These are phyloP conservation scores for Cynocephalus volans DNA, from an alignment of 2,113 vertebrate genomes.

Conservation along the genomic window DNA sequence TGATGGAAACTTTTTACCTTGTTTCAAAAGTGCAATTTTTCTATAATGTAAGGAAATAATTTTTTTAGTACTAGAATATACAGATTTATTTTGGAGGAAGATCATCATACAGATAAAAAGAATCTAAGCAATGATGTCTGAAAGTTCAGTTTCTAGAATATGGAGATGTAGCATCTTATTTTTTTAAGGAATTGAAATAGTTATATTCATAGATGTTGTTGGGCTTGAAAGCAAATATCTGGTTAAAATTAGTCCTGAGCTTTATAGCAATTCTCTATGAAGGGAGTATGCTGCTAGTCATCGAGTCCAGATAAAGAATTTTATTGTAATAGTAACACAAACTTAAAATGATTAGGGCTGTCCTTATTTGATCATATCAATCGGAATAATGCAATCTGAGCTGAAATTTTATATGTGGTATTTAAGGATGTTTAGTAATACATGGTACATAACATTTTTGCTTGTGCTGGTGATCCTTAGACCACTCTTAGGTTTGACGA, in stretches of 20 bases:
- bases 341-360: neutral
- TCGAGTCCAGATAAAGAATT: neutral
- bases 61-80: neutral
- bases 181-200: neutral
- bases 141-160: neutral
- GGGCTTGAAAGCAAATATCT: neutral
- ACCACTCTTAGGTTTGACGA: no score
- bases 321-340: neutral
- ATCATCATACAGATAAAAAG: neutral
- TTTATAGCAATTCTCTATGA: neutral
- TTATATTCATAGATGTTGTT: neutral
- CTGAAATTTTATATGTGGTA: neutral
- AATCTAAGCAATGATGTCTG: neutral
- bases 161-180: neutral
- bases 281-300: neutral
- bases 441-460: neutral
- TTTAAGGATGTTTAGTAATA: neutral
- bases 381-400: neutral
- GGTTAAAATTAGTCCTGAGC: neutral
- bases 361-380: neutral
- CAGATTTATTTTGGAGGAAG: neutral
- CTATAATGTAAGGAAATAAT: neutral
- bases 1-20: neutral
- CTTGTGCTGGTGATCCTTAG: neutral
- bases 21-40: neutral